phyloP scores from a whole-genome alignment of 2,797 vertebrate species.

The Alcedo atthis region DNA sequence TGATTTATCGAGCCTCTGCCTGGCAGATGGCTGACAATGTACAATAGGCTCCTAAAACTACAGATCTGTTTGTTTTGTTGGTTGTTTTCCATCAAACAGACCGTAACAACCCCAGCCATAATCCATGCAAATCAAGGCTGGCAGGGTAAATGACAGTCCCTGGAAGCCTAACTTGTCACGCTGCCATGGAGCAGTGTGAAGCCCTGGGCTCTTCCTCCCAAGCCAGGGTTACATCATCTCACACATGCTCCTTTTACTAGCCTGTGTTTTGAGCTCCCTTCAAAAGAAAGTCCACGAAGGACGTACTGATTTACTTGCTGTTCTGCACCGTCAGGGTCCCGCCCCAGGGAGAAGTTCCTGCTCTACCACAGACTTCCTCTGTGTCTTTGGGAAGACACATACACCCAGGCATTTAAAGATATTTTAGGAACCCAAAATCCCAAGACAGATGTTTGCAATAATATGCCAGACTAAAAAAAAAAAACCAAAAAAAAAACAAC shows the following conservation, averaged over 20 bases:
- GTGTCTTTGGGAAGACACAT: not conserved
- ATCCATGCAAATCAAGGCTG: not conserved
- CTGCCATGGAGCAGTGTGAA: not conserved
- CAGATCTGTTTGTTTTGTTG: not conserved
- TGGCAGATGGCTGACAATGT: slow-evolving; percentile 71
- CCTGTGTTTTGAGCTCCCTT: not conserved
- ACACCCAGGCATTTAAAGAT: slow-evolving; percentile 6
- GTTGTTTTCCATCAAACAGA: not conserved
- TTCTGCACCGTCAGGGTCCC: not conserved
- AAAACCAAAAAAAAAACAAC: too few relatives aligned
- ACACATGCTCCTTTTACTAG: slow-evolving; percentile 32
- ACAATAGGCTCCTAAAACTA: slow-evolving; percentile 42
- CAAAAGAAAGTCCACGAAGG: not conserved
- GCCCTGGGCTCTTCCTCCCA: not conserved
- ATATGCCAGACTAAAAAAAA: not conserved
- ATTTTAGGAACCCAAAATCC: slow-evolving; percentile 7
- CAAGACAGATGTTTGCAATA: slow-evolving; percentile 13
- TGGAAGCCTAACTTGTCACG: not conserved
- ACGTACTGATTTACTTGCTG: not conserved
- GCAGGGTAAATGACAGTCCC: not conserved
- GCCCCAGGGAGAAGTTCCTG: not conserved
- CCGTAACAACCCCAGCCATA: not conserved
- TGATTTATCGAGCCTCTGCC: slow-evolving; percentile 69
- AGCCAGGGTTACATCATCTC: slow-evolving; percentile 30
- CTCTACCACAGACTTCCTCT: slow-evolving; percentile 29